A percentile compares a stretch with the other conserved stretches of the same genome.
Evolutionary conservation across 2,797 vertebrate genomes (phyloP).

Genomic region (Thalassophryne amazonica): DNA sequence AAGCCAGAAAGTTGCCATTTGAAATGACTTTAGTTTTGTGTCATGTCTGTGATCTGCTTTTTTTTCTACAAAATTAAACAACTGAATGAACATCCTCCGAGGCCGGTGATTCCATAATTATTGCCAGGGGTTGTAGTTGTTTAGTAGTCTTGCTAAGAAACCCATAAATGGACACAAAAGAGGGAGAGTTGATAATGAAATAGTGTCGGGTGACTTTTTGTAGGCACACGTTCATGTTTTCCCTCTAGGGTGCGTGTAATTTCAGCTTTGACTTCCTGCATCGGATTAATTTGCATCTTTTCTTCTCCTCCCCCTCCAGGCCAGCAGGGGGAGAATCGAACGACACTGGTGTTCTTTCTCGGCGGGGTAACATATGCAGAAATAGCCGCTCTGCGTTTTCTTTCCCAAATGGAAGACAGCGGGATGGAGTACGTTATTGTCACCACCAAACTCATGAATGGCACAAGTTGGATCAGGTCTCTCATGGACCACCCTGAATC

Average conservation of each 20-base stretch:
- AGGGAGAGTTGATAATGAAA: no score
- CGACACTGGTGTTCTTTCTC: constrained; percentile 94
- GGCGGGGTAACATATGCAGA: constrained; percentile 95
- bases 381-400: constrained; percentile 92
- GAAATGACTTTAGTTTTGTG: no score
- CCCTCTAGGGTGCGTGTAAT: background rate
- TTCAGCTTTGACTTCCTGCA: background rate
- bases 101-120: no score
- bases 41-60: no score
- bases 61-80: no score
- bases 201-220: no score
- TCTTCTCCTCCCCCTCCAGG: constrained; percentile 66
- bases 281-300: background rate
- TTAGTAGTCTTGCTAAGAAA: no score
- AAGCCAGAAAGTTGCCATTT: no score
- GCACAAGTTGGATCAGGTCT: constrained; percentile 92
- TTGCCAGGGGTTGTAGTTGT: no score
- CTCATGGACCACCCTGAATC: constrained; percentile 91
- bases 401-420: constrained; percentile 96
- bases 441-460: constrained; percentile 95
- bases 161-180: no score
- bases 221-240: background rate
- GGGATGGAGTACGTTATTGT: constrained; percentile 96
- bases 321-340: constrained; percentile 94
- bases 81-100: no score